Evolutionary conservation across 2,113 vertebrate genomes (phyloP).

Genomic region (Eudorcas thomsonii): DNA sequence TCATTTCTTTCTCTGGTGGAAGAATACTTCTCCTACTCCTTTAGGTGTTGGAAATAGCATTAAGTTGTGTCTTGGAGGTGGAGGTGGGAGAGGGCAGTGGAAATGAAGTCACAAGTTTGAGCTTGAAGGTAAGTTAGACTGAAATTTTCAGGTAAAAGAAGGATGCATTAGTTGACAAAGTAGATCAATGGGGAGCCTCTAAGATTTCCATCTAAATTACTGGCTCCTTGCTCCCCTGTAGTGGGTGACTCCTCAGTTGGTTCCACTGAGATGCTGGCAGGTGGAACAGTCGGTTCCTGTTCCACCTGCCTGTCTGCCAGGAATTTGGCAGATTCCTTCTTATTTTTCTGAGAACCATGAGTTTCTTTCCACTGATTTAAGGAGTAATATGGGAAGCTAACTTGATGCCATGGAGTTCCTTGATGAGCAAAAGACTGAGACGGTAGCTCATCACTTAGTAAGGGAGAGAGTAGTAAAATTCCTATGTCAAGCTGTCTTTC

Average conservation of each 20-base stretch:
- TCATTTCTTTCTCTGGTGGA: neutral
- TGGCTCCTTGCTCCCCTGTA: neutral
- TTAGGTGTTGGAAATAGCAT: neutral
- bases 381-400: neutral
- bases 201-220: neutral
- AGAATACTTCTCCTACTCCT: neutral
- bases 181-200: neutral
- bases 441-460: neutral
- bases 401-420: neutral
- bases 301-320: neutral
- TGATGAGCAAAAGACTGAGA: neutral
- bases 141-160: neutral
- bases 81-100: neutral
- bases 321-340: neutral
- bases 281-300: rapidly evolving
- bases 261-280: neutral
- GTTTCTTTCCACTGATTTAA: neutral
- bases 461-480: neutral
- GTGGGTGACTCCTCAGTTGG: neutral
- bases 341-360: neutral
- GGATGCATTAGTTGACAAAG: neutral
- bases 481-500: neutral
- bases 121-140: neutral
- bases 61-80: neutral
- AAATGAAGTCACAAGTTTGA: neutral